phyloP scores from a whole-genome alignment of 2,888 invertebrate species.

The Cylindroiulus punctatus region DNA sequence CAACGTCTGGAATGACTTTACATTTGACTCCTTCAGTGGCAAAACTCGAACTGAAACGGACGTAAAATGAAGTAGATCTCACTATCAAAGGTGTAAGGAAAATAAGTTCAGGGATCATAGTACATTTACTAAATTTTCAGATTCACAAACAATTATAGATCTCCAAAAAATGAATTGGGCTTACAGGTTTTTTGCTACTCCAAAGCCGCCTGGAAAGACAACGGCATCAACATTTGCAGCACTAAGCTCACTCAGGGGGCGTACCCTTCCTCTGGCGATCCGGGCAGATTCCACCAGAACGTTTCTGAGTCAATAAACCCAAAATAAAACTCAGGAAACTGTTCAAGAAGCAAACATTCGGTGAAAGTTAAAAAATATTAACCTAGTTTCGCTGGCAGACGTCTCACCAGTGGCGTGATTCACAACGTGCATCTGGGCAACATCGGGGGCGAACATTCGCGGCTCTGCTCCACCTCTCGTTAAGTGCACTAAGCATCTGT shows the following conservation, averaged over 20 bases:
- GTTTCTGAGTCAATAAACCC: conserved; percentile 64
- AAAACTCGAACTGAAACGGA: conserved; percentile 68
- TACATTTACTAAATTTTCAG: conserved; percentile 3
- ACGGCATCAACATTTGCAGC: conserved; percentile 68
- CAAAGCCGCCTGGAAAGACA: conserved; percentile 72
- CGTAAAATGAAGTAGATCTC: neutral
- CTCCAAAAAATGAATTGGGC: conserved; percentile 60
- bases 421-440: conserved; percentile 68
- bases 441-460: conserved; percentile 65
- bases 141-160: conserved; percentile 52
- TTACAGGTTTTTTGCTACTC: conserved; percentile 71
- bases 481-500: conserved; percentile 64
- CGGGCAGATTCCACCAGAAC: conserved; percentile 71
- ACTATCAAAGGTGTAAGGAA: no score
- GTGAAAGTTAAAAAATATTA: neutral
- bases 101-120: no score
- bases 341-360: neutral
- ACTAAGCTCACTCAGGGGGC: conserved; percentile 66
- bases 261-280: conserved; percentile 68
- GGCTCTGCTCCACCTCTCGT: conserved; percentile 65
- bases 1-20: conserved; percentile 68
- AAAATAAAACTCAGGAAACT: neutral
- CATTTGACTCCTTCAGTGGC: conserved; percentile 68
- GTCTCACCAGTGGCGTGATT: conserved; percentile 67
- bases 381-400: conserved; percentile 59